These are phyloP conservation scores for Trissolcus brochymenae DNA, from an alignment of 2,888 invertebrate species.

Conservation along the genomic window DNA sequence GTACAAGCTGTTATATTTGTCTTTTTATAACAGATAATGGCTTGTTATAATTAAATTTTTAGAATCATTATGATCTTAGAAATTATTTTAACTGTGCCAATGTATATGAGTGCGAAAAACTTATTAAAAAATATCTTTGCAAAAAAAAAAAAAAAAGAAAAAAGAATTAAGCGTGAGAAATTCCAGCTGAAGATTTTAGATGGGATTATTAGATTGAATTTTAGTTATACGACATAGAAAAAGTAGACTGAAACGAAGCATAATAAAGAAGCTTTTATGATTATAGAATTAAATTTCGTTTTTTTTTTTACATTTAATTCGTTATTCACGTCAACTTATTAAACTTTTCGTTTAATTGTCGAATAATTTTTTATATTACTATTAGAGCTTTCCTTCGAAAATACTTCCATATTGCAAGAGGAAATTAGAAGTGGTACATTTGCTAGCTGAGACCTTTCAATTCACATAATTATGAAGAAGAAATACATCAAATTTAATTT, in stretches of 20 bases:
- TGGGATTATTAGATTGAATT: constrained; percentile 36
- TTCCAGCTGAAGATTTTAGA: constrained; percentile 35
- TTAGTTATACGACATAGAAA: constrained; percentile 25
- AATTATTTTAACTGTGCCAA: constrained; percentile 12
- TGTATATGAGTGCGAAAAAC: constrained; percentile 14
- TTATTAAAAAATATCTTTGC: constrained; percentile 23
- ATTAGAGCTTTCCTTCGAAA: too few relatives aligned
- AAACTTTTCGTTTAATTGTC: not conserved
- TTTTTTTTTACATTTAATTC: not conserved
- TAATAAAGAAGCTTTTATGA: constrained; percentile 19
- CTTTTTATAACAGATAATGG: too few relatives aligned
- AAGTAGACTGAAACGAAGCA: constrained; percentile 1
- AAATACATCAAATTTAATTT: too few relatives aligned
- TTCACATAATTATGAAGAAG: too few relatives aligned
- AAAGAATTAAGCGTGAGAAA: constrained; percentile 27
- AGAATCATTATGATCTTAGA: not conserved
- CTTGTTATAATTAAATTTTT: too few relatives aligned
- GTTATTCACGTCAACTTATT: not conserved
- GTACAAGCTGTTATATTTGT: too few relatives aligned
- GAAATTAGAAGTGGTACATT: too few relatives aligned
- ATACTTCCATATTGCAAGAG: too few relatives aligned
- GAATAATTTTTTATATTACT: not conserved
- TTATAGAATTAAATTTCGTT: constrained; percentile 4
- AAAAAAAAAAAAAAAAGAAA: constrained; percentile 15
- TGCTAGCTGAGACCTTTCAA: too few relatives aligned